Evolutionary conservation across 2,888 invertebrate species (phyloP).

Genomic region (Pelosia muscerda): DNA sequence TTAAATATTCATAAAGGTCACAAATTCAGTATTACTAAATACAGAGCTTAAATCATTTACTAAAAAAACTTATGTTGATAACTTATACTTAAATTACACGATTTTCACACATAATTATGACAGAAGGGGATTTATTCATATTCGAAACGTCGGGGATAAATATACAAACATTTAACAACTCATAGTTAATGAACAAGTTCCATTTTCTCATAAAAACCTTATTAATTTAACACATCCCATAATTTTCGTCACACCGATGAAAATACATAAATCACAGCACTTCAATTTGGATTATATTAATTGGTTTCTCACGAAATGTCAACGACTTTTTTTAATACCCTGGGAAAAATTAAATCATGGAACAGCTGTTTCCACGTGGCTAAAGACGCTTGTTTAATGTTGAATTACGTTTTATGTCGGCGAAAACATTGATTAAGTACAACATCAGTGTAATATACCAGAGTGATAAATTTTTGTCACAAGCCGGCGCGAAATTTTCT

Average conservation of each 20-base stretch:
- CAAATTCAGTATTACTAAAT: no score
- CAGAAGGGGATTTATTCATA: no score
- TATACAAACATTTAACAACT: no score
- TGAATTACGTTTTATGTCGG: conserved; percentile 33
- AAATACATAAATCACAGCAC: conserved; percentile 26
- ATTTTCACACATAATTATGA: no score
- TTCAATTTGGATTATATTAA: conserved; percentile 35
- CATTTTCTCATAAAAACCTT: no score
- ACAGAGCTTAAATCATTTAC: no score
- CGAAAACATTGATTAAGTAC: conserved; percentile 21
- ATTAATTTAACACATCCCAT: background rate
- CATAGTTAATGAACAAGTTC: no score
- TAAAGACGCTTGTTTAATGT: conserved; percentile 45
- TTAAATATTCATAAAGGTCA: no score
- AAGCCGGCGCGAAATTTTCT: conserved; percentile 40
- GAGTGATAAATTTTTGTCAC: conserved; percentile 24
- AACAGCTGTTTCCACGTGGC: conserved; percentile 27
- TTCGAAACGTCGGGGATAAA: no score
- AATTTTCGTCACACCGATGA: conserved; percentile 12
- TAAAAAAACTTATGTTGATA: no score
- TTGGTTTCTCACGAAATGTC: conserved; percentile 51
- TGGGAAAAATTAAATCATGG: conserved; percentile 40
- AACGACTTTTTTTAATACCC: conserved; percentile 40
- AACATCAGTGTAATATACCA: conserved; percentile 21
- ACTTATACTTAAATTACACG: no score